phyloP scores from a whole-genome alignment of 2,113 vertebrate species.

The Caracal caracal region DNA sequence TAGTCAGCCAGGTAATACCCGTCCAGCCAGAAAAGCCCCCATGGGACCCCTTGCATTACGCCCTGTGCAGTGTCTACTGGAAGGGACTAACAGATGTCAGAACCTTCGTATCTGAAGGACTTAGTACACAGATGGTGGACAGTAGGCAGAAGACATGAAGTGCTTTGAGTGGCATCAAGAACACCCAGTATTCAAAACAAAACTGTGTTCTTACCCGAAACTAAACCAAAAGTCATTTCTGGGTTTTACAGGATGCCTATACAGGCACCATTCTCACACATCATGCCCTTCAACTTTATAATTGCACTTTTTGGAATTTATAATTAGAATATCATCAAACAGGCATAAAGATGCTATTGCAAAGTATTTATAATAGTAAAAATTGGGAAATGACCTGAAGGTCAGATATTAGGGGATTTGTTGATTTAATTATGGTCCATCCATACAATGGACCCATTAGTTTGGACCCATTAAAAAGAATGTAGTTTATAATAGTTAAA shows the following conservation, averaged over 20 bases:
- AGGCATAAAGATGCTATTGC: neutral
- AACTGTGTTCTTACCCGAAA: neutral
- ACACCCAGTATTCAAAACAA: neutral
- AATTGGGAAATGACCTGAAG: neutral
- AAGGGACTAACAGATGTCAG: neutral
- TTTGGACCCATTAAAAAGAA: neutral
- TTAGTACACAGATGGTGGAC: neutral
- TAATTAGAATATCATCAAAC: neutral
- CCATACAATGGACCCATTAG: neutral
- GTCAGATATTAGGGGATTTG: neutral
- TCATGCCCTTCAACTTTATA: neutral
- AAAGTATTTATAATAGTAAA: neutral
- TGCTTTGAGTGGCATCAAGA: neutral
- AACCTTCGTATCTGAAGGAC: neutral
- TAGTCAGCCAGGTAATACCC: neutral
- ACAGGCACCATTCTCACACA: neutral
- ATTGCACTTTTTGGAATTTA: neutral
- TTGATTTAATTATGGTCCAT: neutral
- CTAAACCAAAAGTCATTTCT: neutral
- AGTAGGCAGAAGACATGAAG: neutral
- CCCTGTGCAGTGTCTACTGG: neutral
- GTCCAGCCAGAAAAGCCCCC: neutral
- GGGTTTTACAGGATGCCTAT: neutral
- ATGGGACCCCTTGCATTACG: rapidly evolving
- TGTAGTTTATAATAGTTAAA: neutral